Evolutionary conservation across 2,797 vertebrate genomes (phyloP).

Genomic region (Iguana delicatissima): DNA sequence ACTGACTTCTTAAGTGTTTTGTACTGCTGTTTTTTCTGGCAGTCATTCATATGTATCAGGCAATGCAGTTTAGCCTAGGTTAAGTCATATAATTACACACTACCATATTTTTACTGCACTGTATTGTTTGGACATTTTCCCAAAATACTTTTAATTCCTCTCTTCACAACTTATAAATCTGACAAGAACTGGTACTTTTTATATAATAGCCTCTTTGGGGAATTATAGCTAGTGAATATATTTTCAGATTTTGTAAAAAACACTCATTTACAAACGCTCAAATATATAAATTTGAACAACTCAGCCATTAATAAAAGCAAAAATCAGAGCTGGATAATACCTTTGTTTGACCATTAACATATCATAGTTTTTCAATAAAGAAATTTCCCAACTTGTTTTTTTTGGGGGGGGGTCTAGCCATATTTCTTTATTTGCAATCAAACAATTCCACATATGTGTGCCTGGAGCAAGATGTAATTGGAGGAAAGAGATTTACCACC

Average conservation of each 20-base stretch:
- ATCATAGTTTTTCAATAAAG: too few species aligned
- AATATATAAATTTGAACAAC: background rate
- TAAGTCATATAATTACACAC: background rate
- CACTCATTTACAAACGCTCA: background rate
- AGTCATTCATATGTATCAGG: background rate
- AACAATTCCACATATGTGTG: too few species aligned
- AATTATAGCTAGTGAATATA: background rate
- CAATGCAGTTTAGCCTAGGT: too few species aligned
- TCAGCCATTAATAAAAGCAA: too few species aligned
- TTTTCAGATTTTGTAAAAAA: background rate
- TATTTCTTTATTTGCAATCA: too few species aligned
- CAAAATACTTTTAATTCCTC: background rate
- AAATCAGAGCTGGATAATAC: too few species aligned
- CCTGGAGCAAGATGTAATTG: too few species aligned
- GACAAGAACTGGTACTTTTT: background rate
- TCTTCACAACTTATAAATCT: background rate
- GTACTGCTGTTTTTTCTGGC: background rate
- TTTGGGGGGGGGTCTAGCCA: too few species aligned
- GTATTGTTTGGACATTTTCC: background rate
- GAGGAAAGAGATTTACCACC: too few species aligned
- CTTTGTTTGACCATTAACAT: too few species aligned
- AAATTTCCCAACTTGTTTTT: too few species aligned
- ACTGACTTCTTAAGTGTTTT: slow-evolving; percentile 11
- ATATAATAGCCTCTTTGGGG: background rate
- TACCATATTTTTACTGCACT: background rate